phyloP scores from a whole-genome alignment of 2,888 invertebrate genomes.

The Eulithis testata region DNA sequence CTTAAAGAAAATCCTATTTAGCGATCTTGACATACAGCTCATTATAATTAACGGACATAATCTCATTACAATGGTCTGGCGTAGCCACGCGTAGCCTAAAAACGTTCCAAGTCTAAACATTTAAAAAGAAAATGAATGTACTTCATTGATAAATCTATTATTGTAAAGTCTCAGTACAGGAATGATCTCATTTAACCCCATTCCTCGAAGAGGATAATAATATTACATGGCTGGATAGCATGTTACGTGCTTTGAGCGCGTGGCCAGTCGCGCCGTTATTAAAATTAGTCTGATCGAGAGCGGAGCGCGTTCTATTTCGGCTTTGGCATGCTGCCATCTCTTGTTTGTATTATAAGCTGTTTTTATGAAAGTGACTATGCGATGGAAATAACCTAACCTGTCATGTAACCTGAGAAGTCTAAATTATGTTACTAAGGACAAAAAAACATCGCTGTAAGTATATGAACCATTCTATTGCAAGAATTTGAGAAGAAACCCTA shows the following conservation, averaged over 20 bases:
- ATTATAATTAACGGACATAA: no score
- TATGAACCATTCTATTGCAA: no score
- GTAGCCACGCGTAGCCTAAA: not conserved
- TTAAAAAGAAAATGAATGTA: conserved; percentile 6
- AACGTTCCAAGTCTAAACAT: not conserved
- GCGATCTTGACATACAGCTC: no score
- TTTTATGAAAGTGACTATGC: conserved; percentile 84
- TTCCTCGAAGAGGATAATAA: conserved; percentile 43
- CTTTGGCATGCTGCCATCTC: conserved; percentile 79
- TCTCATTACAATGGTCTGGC: no score
- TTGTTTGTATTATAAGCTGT: conserved; percentile 85
- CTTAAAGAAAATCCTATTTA: no score
- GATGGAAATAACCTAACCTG: conserved; percentile 83
- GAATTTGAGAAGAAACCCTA: no score
- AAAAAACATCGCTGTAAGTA: conserved; percentile 3
- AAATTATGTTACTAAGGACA: conserved; percentile 46
- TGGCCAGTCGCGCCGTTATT: conserved; percentile 70
- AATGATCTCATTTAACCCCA: conserved; percentile 43
- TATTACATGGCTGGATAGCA: conserved; percentile 55
- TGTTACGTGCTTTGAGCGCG: conserved; percentile 65
- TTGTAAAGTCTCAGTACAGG: conserved; percentile 18
- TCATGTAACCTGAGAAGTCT: conserved; percentile 79
- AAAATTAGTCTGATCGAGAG: conserved; percentile 81
- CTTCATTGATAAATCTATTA: conserved; percentile 29
- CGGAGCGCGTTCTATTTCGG: conserved; percentile 79